Evolutionary conservation across 2,113 vertebrate species (phyloP).

Genomic region (Ovis canadensis): DNA sequence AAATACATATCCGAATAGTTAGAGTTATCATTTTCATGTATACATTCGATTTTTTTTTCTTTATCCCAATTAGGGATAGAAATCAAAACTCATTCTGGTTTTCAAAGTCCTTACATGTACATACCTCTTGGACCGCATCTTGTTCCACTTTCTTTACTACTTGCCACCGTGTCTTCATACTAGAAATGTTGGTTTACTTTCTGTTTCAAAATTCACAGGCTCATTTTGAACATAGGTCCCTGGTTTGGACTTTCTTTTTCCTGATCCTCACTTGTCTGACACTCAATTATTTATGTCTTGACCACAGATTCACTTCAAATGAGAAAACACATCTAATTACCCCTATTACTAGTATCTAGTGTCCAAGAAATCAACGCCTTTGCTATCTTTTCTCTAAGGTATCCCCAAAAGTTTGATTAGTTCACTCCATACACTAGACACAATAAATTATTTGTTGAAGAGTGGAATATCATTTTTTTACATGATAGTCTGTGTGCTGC

Average conservation of each 20-base stretch:
- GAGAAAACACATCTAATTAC: neutral
- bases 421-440: neutral
- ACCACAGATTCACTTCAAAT: neutral
- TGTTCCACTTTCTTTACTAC: neutral
- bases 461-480: neutral
- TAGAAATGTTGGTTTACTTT: neutral
- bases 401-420: neutral
- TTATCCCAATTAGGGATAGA: neutral
- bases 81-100: neutral
- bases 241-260: neutral
- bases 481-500: neutral
- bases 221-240: neutral
- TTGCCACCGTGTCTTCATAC: neutral
- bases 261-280: neutral
- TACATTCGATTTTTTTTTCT: neutral
- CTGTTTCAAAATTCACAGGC: neutral
- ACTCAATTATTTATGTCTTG: neutral
- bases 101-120: neutral
- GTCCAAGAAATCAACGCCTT: neutral
- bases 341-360: neutral
- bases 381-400: neutral
- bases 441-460: neutral
- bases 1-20: neutral
- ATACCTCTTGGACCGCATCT: neutral
- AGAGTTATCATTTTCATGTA: neutral